Percentiles rank a stretch among this genome's conserved stretches.
These are phyloP conservation scores for Drosophila phalerata DNA, from an alignment of 2,888 invertebrate genomes.

Conservation along the genomic window DNA sequence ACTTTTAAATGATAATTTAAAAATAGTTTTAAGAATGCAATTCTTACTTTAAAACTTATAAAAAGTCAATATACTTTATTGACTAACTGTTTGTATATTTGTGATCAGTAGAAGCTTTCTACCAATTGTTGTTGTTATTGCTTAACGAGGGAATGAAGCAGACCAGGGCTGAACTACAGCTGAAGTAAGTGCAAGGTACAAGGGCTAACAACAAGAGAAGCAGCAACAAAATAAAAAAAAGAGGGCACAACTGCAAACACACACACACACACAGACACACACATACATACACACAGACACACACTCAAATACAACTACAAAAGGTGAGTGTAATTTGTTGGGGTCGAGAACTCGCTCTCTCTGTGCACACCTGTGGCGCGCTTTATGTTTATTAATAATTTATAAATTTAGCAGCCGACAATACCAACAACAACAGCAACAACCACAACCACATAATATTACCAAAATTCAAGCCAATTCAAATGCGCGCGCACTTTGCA, in stretches of 20 bases:
- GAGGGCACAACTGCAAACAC: slow-evolving; percentile 21
- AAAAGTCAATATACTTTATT: no score
- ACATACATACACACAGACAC: slow-evolving; percentile 19
- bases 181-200: slow-evolving; percentile 29
- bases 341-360: slow-evolving; percentile 45
- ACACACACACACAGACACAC: slow-evolving; percentile 25
- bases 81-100: neutral
- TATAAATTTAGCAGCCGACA: slow-evolving; percentile 65
- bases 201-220: slow-evolving; percentile 28
- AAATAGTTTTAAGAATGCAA: no score
- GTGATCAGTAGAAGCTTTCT: slow-evolving; percentile 20
- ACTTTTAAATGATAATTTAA: no score
- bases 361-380: slow-evolving; percentile 74
- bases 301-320: slow-evolving; percentile 38
- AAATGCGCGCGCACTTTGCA: slow-evolving; percentile 45
- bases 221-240: slow-evolving; percentile 16
- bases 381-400: slow-evolving; percentile 78
- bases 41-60: no score
- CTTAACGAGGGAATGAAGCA: neutral
- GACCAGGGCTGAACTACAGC: neutral
- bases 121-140: neutral
- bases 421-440: slow-evolving; percentile 19
- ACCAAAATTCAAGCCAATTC: slow-evolving; percentile 16
- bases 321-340: slow-evolving; percentile 32
- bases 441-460: slow-evolving; percentile 25